Base-by-base conservation (phyloP, 2,113 vertebrate genomes). In the Rissa tridactyla region DNA sequence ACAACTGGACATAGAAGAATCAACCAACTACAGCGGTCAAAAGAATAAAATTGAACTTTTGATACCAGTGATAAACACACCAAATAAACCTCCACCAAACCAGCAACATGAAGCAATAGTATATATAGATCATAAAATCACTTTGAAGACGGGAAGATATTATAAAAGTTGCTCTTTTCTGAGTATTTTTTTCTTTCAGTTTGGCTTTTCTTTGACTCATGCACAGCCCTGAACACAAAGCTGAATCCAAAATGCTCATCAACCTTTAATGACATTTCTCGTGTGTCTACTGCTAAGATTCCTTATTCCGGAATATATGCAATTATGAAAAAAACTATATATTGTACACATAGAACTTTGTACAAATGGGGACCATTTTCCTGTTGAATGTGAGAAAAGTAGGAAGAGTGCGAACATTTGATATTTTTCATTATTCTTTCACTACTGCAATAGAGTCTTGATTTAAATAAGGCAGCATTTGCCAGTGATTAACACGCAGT, bases 221-320 rank as follows among this genome's bases (percentile, higher is more conserved):
- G 1, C 46, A 40, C 9, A 16, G 79, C 54, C 27, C 66, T 72
- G 61, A 81, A 52, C 73, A 49, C 62, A 96, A 90, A 97, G 88
- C 83, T 90, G 94, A 97, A 96, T 87, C 89, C 68, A 83, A 97
- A 97, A 96, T 77, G 8, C 88, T 97, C 91, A 90, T 97, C 94
- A 90, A 86, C 69, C 75, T 97, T 97, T 97, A 84, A 97, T 73
- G 90, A 82, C 55, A 78, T 95, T 96, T 94, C 93, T 95, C 72
- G 86, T 84, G 54, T 88, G 85, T 94, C 77, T 72, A 97, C 89
- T 93, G 42, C 92, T 89, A 94, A 92, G 72, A 92, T 90, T 95
- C 86, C 79, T 92, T 83, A 78, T 88, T 88, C 61, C 79, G 44
- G 65, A 92, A 32, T 84, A 84, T 76, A 58, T 91, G 22, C 19